These are phyloP conservation scores for Lasioglossum albipes DNA, from an alignment of 1,140 invertebrate species.

Conservation along the genomic window DNA sequence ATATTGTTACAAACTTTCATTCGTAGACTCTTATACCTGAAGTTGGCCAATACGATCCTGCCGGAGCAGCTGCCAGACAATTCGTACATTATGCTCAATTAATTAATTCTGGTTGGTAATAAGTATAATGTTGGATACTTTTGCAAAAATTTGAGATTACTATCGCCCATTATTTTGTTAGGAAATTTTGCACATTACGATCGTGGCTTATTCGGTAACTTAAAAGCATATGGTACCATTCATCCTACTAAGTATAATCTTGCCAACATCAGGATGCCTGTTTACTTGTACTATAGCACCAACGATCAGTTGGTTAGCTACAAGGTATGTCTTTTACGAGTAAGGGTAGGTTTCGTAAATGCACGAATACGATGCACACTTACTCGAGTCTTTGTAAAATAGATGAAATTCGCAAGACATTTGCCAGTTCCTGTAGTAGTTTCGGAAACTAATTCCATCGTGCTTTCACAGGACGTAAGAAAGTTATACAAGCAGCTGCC, in stretches of 20 bases:
- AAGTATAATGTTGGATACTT: conserved; percentile 2
- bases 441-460: too few relatives aligned
- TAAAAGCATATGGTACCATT: conserved; percentile 74
- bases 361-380: too few relatives aligned
- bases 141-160: background rate
- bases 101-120: conserved; percentile 78
- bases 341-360: background rate
- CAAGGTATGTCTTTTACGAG: conserved; percentile 20
- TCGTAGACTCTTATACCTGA: conserved; percentile 85
- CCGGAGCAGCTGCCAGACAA: conserved; percentile 89
- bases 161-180: background rate
- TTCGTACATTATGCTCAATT: conserved; percentile 88
- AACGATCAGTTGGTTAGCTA: conserved; percentile 83
- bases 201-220: conserved; percentile 81
- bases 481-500: conserved; percentile 75
- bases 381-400: too few relatives aligned
- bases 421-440: too few relatives aligned
- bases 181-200: conserved; percentile 84
- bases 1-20: background rate
- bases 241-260: conserved; percentile 83
- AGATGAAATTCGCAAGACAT: too few relatives aligned
- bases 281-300: conserved; percentile 84
- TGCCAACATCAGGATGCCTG: conserved; percentile 82
- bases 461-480: conserved; percentile 70
- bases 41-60: conserved; percentile 89